These are phyloP conservation scores for Chalcosyrphus nemorum DNA, from an alignment of 2,888 invertebrate genomes.

Conservation along the genomic window DNA sequence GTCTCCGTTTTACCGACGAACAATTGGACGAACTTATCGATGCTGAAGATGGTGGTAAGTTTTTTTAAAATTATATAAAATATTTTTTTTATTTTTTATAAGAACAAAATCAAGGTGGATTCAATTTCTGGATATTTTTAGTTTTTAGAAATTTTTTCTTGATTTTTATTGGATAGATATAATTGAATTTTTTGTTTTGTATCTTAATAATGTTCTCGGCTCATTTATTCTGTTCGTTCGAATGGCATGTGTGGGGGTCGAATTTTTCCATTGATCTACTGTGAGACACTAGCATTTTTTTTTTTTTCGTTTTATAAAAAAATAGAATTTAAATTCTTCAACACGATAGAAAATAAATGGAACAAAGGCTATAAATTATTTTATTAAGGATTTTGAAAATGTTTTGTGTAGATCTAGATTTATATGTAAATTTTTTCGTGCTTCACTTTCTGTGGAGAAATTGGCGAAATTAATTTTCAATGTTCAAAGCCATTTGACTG, in stretches of 20 bases:
- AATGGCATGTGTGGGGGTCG: constrained; percentile 32
- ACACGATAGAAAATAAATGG: constrained; percentile 30
- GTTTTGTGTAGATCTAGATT: constrained; percentile 12
- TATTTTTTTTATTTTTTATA: neutral
- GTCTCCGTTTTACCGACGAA: constrained; percentile 60
- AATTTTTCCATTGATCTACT: constrained; percentile 43
- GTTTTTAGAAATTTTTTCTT: no score
- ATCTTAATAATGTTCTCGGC: neutral
- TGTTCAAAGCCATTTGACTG: constrained; percentile 17
- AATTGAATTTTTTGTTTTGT: neutral
- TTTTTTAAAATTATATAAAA: neutral
- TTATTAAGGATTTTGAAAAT: constrained; percentile 24
- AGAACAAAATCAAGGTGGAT: constrained; percentile 26
- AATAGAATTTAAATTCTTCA: constrained; percentile 1
- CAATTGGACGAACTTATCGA: constrained; percentile 63
- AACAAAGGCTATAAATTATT: constrained; percentile 55
- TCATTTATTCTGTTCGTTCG: neutral
- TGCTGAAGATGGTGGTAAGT: constrained; percentile 63
- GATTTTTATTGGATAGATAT: constrained; percentile 16
- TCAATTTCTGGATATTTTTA: constrained; percentile 36
- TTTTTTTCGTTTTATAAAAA: neutral
- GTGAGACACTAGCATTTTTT: neutral
- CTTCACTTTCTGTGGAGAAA: neutral
- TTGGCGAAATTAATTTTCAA: neutral
- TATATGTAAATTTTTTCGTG: constrained; percentile 10